A percentile compares a stretch with the other conserved stretches of the same genome.
phyloP scores from a whole-genome alignment of 2,113 vertebrate species.

The Hipposideros armiger region DNA sequence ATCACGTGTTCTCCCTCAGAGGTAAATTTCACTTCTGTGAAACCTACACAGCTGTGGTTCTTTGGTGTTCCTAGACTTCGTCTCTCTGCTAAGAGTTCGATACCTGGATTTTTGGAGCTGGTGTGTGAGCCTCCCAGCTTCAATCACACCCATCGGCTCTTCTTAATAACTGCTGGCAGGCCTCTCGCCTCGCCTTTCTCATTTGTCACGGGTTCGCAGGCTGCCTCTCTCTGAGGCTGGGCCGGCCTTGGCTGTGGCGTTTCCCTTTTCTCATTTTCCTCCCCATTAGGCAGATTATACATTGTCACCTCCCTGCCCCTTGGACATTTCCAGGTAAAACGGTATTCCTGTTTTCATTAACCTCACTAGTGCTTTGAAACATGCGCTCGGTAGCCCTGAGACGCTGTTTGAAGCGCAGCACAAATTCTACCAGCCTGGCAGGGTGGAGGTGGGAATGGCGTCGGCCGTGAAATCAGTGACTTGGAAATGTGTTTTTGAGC shows the following conservation, averaged over 20 bases:
- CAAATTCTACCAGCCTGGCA: fast-evolving
- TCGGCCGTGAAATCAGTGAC: fast-evolving
- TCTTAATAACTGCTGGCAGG: background rate
- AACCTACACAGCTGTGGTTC: fast-evolving
- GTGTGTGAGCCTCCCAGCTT: background rate
- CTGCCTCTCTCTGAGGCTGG: background rate
- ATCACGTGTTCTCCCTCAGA: fast-evolving
- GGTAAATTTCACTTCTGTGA: background rate
- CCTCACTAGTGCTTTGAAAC: background rate
- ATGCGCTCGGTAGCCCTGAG: fast-evolving
- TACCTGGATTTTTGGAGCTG: background rate
- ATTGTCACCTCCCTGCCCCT: constrained; percentile 30
- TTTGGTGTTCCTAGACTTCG: background rate
- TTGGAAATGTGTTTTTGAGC: background rate
- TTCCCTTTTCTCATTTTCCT: constrained; percentile 83
- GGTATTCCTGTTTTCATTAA: background rate
- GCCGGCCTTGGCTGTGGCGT: constrained; percentile 77
- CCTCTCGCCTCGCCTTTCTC: background rate
- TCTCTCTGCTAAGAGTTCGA: fast-evolving
- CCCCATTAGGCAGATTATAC: constrained; percentile 85
- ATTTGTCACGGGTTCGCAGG: background rate
- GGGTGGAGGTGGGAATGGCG: fast-evolving
- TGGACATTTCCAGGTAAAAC: background rate
- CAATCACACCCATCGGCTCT: background rate
- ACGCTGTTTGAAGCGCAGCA: background rate